Evolutionary conservation across 1,140 invertebrate genomes (phyloP).

Genomic region (Melanaphis sacchari): DNA sequence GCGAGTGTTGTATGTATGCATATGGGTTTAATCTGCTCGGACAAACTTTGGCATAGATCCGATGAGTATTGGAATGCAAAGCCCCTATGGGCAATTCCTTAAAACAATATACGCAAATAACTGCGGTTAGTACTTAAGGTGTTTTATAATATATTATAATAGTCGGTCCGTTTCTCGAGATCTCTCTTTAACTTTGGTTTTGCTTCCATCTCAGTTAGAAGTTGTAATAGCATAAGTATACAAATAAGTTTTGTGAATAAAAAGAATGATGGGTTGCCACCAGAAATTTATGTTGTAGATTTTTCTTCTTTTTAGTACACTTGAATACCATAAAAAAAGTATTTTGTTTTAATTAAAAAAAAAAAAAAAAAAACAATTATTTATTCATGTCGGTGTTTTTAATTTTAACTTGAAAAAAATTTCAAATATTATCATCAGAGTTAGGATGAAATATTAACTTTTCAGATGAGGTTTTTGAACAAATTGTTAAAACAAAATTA

Average conservation of each 20-base stretch:
- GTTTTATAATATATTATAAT: constrained; percentile 18
- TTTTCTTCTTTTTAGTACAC: not conserved
- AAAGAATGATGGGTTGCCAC: not conserved
- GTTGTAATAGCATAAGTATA: not conserved
- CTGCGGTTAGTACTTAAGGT: constrained; percentile 4
- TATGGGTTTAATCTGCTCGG: not conserved
- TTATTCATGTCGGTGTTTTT: constrained; percentile 3
- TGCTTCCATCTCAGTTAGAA: not conserved
- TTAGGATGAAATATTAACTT: not conserved
- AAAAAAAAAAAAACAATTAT: constrained; percentile 15
- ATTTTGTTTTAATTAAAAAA: constrained; percentile 14
- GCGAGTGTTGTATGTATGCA: not conserved
- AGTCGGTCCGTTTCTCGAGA: not conserved
- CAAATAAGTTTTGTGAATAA: not conserved
- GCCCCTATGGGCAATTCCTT: not conserved
- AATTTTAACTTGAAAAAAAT: not conserved
- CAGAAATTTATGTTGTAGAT: not conserved
- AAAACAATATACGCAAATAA: constrained; percentile 8
- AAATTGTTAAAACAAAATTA: not conserved
- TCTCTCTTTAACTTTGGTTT: not conserved
- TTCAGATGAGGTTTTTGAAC: not conserved
- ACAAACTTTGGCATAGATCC: not conserved
- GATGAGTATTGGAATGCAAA: not conserved
- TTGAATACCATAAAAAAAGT: not conserved
- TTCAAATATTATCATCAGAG: not conserved